phyloP scores from a whole-genome alignment of 2,888 invertebrate species.

The Orthosia cruda region DNA sequence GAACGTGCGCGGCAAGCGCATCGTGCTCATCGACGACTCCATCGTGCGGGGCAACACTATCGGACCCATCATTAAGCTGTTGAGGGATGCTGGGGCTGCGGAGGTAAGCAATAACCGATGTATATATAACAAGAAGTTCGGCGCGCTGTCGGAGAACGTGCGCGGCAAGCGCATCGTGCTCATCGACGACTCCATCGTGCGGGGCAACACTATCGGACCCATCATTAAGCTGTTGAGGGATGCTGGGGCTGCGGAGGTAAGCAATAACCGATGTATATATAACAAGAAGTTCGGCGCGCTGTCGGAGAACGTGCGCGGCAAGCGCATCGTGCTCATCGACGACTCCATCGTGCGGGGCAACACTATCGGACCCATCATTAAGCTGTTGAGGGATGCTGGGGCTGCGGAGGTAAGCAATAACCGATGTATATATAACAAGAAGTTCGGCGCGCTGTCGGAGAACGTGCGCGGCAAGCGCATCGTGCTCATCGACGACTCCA shows the following conservation, averaged over 20 bases:
- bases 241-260: constrained; percentile 98
- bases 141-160: constrained; percentile 97
- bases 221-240: constrained; percentile 98
- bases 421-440: constrained; percentile 91
- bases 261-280: constrained; percentile 8
- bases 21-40: constrained; percentile 99
- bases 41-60: constrained; percentile 99
- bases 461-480: constrained; percentile 97
- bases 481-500: constrained; percentile 99
- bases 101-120: constrained; percentile 92
- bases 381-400: constrained; percentile 97
- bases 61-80: constrained; percentile 98
- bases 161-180: constrained; percentile 97
- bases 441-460: constrained; percentile 98
- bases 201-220: constrained; percentile 99
- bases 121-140: constrained; percentile 96
- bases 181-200: constrained; percentile 99
- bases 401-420: constrained; percentile 95
- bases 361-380: constrained; percentile 99
- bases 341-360: constrained; percentile 99
- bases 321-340: constrained; percentile 97
- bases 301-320: constrained; percentile 97
- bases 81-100: constrained; percentile 98
- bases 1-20: constrained; percentile 96
- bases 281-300: constrained; percentile 99